phyloP scores from a whole-genome alignment of 2,797 vertebrate species.

The Notolabrus celidotus region DNA sequence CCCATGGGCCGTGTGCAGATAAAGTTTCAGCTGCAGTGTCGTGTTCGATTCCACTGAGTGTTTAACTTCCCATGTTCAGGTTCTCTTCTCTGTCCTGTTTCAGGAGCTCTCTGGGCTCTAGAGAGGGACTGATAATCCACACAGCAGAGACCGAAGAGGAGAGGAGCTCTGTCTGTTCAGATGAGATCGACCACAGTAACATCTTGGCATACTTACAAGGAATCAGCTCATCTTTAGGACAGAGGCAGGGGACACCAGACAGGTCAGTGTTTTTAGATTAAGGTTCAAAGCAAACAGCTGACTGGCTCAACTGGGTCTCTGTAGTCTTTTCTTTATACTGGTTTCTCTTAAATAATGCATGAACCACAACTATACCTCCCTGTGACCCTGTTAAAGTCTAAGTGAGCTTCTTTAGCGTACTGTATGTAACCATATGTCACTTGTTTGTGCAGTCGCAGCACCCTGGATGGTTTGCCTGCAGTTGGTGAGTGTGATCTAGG shows the following conservation, averaged over 20 bases:
- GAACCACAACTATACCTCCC: not conserved
- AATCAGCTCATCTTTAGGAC: conserved; percentile 19
- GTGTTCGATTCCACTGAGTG: conserved; percentile 68
- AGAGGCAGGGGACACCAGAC: conserved; percentile 32
- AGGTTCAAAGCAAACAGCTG: not conserved
- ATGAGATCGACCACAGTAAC: conserved; percentile 39
- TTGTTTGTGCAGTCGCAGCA: conserved; percentile 36
- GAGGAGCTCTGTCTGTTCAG: conserved; percentile 40
- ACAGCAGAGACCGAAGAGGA: conserved; percentile 52
- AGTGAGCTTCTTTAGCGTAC: conserved; percentile 12
- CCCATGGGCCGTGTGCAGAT: conserved; percentile 39
- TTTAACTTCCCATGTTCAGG: conserved; percentile 49
- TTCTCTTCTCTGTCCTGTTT: conserved; percentile 40
- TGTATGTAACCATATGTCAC: not conserved
- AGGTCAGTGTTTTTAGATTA: conserved; percentile 69
- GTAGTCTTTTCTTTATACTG: conserved; percentile 9
- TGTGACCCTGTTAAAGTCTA: conserved; percentile 12
- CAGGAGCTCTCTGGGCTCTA: conserved; percentile 53
- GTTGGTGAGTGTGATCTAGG: conserved; percentile 57
- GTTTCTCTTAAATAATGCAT: conserved; percentile 33
- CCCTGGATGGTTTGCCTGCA: conserved; percentile 18
- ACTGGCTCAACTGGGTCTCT: not conserved
- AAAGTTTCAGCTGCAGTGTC: conserved; percentile 59
- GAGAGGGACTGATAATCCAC: conserved; percentile 38
- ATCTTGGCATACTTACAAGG: conserved; percentile 47